Evolutionary conservation across 2,888 invertebrate species (phyloP).

Genomic region (Allygus modestus): DNA sequence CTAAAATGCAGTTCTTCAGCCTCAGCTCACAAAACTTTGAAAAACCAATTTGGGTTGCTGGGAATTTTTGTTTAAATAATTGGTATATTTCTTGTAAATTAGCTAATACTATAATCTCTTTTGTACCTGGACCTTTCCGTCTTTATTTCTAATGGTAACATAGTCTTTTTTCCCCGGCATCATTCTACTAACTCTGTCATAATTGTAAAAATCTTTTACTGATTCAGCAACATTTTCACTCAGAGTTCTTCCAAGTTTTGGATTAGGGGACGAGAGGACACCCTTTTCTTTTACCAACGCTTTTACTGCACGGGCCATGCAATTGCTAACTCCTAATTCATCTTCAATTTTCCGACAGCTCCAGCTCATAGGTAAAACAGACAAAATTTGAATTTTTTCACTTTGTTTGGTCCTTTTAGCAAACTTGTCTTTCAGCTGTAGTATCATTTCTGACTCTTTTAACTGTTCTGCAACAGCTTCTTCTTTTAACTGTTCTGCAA

Average conservation of each 20-base stretch:
- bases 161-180: constrained; percentile 46
- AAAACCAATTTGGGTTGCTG: constrained; percentile 9
- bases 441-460: background rate
- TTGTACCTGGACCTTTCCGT: background rate
- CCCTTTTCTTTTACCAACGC: constrained; percentile 30
- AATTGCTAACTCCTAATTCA: constrained; percentile 35
- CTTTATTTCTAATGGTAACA: background rate
- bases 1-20: background rate
- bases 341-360: background rate
- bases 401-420: background rate
- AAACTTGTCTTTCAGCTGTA: constrained; percentile 9
- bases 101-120: constrained; percentile 16
- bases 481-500: background rate
- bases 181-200: background rate
- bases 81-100: constrained; percentile 29
- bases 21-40: constrained; percentile 35
- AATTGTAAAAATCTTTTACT: constrained; percentile 35
- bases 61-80: constrained; percentile 19
- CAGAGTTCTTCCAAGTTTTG: constrained; percentile 45
- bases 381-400: background rate
- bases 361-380: constrained; percentile 16
- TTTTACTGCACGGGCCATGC: constrained; percentile 43
- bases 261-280: constrained; percentile 23
- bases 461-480: background rate
- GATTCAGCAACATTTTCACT: constrained; percentile 28